A percentile compares a stretch with the other conserved stretches of the same genome.
These are phyloP conservation scores for Micronycteris hirsuta DNA, from an alignment of 2,113 vertebrate species.

Conservation along the genomic window DNA sequence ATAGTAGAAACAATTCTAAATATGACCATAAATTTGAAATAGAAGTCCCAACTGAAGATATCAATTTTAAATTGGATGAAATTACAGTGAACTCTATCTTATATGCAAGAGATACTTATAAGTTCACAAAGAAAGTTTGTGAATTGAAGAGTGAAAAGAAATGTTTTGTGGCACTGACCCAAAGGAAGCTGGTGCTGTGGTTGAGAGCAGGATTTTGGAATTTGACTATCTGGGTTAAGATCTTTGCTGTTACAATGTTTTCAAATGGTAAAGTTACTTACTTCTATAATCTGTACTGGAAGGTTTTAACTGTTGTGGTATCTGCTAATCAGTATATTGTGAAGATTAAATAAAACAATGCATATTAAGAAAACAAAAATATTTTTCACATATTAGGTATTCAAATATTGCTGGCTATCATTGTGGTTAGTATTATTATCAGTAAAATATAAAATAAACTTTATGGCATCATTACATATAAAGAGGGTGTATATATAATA, in stretches of 20 bases:
- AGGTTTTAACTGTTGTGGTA: neutral
- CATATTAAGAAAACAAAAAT: neutral
- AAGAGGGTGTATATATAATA: neutral
- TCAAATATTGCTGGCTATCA: neutral
- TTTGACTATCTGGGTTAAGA: neutral
- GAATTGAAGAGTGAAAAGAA: neutral
- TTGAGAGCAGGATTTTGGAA: neutral
- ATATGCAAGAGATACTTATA: neutral
- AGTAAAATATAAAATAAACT: neutral
- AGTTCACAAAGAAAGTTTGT: neutral
- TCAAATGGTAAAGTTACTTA: neutral
- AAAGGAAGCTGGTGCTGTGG: neutral
- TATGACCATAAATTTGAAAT: neutral
- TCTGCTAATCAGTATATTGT: neutral
- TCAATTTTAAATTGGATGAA: neutral
- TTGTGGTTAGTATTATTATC: neutral
- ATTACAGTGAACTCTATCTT: neutral
- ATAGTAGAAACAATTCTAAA: neutral
- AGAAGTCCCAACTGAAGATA: neutral
- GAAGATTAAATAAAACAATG: neutral
- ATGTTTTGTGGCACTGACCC: neutral
- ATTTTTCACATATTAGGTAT: neutral
- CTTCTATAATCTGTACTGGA: neutral
- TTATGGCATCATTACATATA: neutral
- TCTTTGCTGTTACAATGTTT: neutral